These are phyloP conservation scores for Odocoileus hemionus DNA, from an alignment of 2,113 vertebrate genomes.

Conservation along the genomic window DNA sequence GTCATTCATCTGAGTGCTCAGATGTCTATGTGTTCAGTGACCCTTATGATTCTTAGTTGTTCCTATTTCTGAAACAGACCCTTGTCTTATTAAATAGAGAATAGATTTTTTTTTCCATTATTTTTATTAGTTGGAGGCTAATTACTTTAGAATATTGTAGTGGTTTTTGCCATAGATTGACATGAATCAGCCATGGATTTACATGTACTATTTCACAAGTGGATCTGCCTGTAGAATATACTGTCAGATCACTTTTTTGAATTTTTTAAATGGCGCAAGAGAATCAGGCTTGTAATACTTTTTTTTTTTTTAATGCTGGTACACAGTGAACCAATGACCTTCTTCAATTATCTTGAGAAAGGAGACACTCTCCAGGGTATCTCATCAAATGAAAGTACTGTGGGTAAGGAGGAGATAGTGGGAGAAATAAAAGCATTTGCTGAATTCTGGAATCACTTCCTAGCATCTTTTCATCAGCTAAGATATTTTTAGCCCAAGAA, in stretches of 20 bases:
- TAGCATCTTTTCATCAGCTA: constrained; percentile 6
- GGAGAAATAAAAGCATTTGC: not conserved
- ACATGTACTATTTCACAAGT: not conserved
- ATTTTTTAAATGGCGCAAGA: not conserved
- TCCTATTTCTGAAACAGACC: not conserved
- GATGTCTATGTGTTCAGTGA: not conserved
- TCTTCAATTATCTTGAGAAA: not conserved
- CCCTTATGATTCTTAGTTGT: not conserved
- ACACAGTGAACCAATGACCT: not conserved
- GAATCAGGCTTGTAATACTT: not conserved
- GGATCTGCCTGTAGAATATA: not conserved
- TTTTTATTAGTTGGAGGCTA: no score
- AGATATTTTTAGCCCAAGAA: not conserved
- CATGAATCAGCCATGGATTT: no score
- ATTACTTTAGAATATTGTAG: no score
- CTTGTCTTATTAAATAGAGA: not conserved
- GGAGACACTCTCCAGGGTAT: not conserved
- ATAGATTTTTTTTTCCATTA: not conserved
- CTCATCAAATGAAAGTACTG: not conserved
- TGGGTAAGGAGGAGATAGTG: not conserved
- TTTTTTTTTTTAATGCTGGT: not conserved
- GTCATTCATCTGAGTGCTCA: not conserved
- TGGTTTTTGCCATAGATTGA: no score
- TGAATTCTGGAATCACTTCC: constrained; percentile 1
- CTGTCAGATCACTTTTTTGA: not conserved